A percentile compares a stretch with the other conserved stretches of the same genome.
phyloP scores from a whole-genome alignment of 1,140 invertebrate species.

The Microplitis demolitor region DNA sequence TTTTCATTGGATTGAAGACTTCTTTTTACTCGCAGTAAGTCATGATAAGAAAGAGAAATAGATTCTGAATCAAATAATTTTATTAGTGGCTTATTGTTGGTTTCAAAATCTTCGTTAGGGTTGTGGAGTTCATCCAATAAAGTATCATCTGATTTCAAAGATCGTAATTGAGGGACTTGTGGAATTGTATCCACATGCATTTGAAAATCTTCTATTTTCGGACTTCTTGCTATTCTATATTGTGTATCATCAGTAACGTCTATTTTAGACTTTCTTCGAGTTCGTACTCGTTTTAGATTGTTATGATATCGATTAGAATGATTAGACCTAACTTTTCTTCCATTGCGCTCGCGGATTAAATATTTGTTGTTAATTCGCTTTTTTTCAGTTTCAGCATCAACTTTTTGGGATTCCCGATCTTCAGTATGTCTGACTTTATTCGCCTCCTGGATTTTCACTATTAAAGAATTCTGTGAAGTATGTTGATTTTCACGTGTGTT shows the following conservation, averaged over 20 bases:
- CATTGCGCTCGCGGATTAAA: constrained; percentile 44
- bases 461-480: constrained; percentile 39
- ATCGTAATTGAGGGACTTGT: constrained; percentile 37
- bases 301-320: constrained; percentile 22
- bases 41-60: constrained; percentile 39
- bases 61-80: constrained; percentile 28
- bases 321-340: constrained; percentile 42
- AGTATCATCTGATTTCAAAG: constrained; percentile 39
- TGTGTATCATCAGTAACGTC: constrained; percentile 15
- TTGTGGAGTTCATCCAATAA: constrained; percentile 39
- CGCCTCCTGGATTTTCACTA: constrained; percentile 43
- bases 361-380: constrained; percentile 56
- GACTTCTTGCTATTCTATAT: constrained; percentile 20
- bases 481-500: constrained; percentile 61
- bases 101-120: constrained; percentile 47
- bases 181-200: constrained; percentile 42
- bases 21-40: constrained; percentile 44
- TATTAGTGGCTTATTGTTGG: constrained; percentile 41
- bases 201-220: constrained; percentile 46
- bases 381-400: constrained; percentile 51
- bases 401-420: constrained; percentile 42
- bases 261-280: constrained; percentile 6
- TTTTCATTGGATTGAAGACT: constrained; percentile 43
- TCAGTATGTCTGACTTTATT: constrained; percentile 53
- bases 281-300: constrained; percentile 12